Evolutionary conservation across 2,888 invertebrate genomes (phyloP), one percentile per base, ranked within the genome.

Genomic region (Leptarthrus brevirostris): DNA sequence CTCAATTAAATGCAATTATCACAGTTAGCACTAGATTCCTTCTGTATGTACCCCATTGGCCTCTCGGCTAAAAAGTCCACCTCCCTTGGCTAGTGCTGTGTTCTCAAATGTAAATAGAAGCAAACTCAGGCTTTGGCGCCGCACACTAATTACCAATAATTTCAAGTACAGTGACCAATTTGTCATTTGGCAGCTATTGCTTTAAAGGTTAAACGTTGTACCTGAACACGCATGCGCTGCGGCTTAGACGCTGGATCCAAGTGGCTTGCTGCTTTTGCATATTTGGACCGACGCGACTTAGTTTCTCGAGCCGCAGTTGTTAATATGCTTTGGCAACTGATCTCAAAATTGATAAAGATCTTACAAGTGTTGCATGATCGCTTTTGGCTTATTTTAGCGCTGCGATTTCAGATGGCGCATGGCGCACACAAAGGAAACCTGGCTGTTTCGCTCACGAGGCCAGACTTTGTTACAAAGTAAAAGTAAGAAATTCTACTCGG

Each of bases 111-210:
- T 61, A 40, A 36, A 40, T 61, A 40, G 61, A 40, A 61, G 61
- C 18, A 8, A 61, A 61, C 18, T 40, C 30, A 20, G 61, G 40
- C 61, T 61, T 61, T 61, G 61, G 61, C 61, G 61, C 61, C 61
- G 61, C 61, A 61, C 61, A 61, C 61, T 61, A 61, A 61, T 61
- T 61, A 61, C 61, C 61, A 61, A 61, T 61, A 61, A 61, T 61
- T 61, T 61, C 61, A 61, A 61, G 12, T n/a, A n/a, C n/a, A 40
- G 61, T 61, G 18, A 30, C 61, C 61, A 61, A 61, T 61, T 61
- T 61, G 61, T 61, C 61, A 61, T 36, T 61, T 40, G 61, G 40
- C 61, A 61, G 61, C 61, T 40, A 61, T 61, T 40, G 61, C 61
- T 40, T 30, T 61, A 61, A 61, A 61, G 61, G 61, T 61, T 61